phyloP scores from a whole-genome alignment of 1,140 invertebrate species.

The Agrilus planipennis region DNA sequence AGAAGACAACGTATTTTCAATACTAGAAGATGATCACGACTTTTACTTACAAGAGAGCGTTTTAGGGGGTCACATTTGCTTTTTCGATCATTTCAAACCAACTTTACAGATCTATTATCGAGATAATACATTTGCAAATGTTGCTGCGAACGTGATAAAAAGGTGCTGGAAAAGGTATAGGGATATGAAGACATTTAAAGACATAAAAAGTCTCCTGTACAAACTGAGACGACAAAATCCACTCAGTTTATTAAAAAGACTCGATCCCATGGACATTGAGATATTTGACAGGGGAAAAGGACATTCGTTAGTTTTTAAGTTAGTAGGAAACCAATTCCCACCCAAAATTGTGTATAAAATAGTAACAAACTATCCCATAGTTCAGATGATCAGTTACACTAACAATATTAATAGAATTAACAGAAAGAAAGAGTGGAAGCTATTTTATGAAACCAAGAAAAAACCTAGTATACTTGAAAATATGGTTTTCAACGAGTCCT shows the following conservation, averaged over 20 bases:
- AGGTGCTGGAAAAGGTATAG: conserved; percentile 7
- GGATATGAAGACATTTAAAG: conserved; percentile 11
- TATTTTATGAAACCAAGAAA: conserved; percentile 7
- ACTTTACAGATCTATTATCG: too few relatives aligned
- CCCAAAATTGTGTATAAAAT: conserved; percentile 15
- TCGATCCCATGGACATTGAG: conserved; percentile 6
- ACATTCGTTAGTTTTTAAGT: conserved; percentile 10
- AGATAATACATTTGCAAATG: too few relatives aligned
- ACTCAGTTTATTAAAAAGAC: conserved; percentile 7
- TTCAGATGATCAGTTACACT: too few relatives aligned
- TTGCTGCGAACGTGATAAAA: conserved; percentile 11
- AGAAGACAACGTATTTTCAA: not conserved
- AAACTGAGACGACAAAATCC: conserved; percentile 9
- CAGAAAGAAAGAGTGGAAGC: conserved; percentile 6
- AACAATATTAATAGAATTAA: too few relatives aligned
- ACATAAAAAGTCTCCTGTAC: conserved; percentile 7
- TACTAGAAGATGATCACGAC: conserved; percentile 4
- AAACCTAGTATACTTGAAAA: not conserved
- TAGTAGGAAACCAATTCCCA: conserved; percentile 14
- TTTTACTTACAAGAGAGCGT: conserved; percentile 1
- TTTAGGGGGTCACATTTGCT: too few relatives aligned
- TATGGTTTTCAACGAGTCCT: too few relatives aligned
- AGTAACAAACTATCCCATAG: conserved; percentile 1
- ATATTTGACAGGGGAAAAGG: conserved; percentile 11
- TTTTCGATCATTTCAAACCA: too few relatives aligned